Evolutionary conservation across 1,140 invertebrate genomes (phyloP), one percentile per base, ranked within the genome.

Genomic region (Leguminivora glycinivorella): DNA sequence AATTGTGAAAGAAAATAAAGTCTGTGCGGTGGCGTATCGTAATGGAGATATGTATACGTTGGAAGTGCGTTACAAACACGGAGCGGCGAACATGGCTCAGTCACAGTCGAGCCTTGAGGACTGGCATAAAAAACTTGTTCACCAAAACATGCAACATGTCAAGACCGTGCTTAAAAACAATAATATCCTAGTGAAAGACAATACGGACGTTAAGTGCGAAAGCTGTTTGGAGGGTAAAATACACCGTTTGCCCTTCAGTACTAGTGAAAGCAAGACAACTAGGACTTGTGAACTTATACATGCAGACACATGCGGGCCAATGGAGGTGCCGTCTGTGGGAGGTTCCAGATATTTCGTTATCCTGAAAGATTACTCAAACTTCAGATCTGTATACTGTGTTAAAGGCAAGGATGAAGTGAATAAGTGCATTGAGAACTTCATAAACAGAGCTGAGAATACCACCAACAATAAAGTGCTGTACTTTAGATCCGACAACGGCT

Each of bases 401-500:
- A 83, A 83, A 77, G 17, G 58, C 1, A 93, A 92, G 75, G 69
- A 80, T 69, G 82, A 92, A 67, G 78, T 83, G 1, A 71, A 69
- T 24, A 63, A 77, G 6, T 70, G 66, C 52, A 67, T 91, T 56
- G 75, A 79, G 38, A 67, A 79, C 12, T 88, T 78, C 66, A 34
- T 77, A 12, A 68, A 40, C 26, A 73, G 75, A 38, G 75, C 73
- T 6, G 76, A 88, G 71, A 81, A 72, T 25, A 71, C 83, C 66
- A 84, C 79, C 25, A 70, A 72, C 26, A 76, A 78, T 60, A 80
- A 74, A 69, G 70, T 92, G 3, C 78, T 82, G 70, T 67, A 25
- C 0, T 69, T 93, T 2, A 72, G 83, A 67, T 83, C 82, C 9
- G 92, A 93, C 67, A 92, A 91, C 78, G 91, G 89, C 5, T 40